Percentiles rank a stretch among this genome's conserved stretches.
phyloP scores from a whole-genome alignment of 37 sponge, comb jelly and placozoan genomes.

The Agelas oroides region DNA sequence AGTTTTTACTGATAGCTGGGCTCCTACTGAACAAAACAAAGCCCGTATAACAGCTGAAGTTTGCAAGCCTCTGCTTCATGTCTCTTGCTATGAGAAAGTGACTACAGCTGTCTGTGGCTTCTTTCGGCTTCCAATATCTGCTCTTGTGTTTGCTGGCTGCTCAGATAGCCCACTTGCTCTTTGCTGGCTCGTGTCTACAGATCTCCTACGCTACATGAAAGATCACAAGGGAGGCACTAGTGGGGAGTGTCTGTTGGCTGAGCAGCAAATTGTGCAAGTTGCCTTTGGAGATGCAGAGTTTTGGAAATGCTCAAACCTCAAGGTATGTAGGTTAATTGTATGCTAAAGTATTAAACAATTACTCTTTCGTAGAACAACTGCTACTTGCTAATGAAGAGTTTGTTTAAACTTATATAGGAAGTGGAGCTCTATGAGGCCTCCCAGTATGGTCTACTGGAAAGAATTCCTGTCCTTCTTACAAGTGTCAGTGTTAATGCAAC shows the following conservation, averaged over 20 bases:
- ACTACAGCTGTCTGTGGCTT: not conserved
- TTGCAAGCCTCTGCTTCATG: not conserved
- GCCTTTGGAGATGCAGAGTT: not conserved
- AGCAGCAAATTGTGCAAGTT: not conserved
- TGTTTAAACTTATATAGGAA: too few relatives aligned
- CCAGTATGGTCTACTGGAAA: too few relatives aligned
- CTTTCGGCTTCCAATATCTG: not conserved
- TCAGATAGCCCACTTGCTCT: not conserved
- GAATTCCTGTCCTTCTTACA: too few relatives aligned
- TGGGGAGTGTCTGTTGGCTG: not conserved
- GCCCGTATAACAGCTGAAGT: not conserved
- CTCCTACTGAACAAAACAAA: not conserved
- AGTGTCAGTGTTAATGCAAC: too few relatives aligned
- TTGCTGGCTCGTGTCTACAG: not conserved
- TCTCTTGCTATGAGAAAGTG: not conserved
- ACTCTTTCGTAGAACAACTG: too few relatives aligned
- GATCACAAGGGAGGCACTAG: not conserved
- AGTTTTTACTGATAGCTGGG: not conserved
- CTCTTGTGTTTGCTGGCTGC: not conserved
- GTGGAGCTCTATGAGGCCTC: too few relatives aligned
- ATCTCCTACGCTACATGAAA: not conserved
- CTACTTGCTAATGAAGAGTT: too few relatives aligned
- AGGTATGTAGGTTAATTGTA: not conserved
- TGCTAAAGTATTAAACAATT: too few relatives aligned
- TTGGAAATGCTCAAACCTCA: not conserved